Evolutionary conservation across 1,140 invertebrate genomes (phyloP).

Genomic region (Prorops nasuta): DNA sequence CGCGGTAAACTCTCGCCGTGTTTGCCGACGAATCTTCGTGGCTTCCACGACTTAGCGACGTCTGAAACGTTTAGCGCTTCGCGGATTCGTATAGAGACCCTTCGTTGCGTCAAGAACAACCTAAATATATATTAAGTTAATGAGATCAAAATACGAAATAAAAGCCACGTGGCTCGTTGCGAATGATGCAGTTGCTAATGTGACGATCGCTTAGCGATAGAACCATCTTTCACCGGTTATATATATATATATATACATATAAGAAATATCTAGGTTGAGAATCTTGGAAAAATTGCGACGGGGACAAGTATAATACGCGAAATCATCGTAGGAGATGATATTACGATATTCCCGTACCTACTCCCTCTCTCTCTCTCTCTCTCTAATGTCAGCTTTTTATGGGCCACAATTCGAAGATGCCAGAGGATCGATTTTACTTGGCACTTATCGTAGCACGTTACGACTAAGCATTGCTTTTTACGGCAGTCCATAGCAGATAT

Average conservation of each 20-base stretch:
- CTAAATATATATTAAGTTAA: too few species aligned
- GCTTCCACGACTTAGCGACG: constrained; percentile 28
- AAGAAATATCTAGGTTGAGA: too few species aligned
- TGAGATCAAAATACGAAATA: too few species aligned
- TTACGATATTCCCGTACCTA: too few species aligned
- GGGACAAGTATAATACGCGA: constrained; percentile 38
- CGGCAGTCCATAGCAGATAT: constrained; percentile 27
- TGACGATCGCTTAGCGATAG: constrained; percentile 38
- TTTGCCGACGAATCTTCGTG: constrained; percentile 32
- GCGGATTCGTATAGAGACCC: too few species aligned
- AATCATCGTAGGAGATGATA: too few species aligned
- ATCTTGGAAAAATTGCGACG: too few species aligned
- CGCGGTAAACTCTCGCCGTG: constrained; percentile 18
- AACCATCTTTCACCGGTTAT: constrained; percentile 33
- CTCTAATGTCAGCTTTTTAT: constrained; percentile 53
- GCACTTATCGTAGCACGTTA: constrained; percentile 45
- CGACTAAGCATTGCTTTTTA: constrained; percentile 44
- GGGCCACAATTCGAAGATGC: constrained; percentile 45
- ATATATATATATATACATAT: too few species aligned
- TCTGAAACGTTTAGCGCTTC: constrained; percentile 13
- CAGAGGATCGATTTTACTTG: constrained; percentile 50
- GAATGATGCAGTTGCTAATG: too few species aligned
- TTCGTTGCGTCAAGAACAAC: too few species aligned
- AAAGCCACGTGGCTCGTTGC: too few species aligned
- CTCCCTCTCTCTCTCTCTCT: constrained; percentile 10